These are phyloP conservation scores for Nannobrachium achirus DNA, from an alignment of 2,113 vertebrate species.

Conservation along the genomic window DNA sequence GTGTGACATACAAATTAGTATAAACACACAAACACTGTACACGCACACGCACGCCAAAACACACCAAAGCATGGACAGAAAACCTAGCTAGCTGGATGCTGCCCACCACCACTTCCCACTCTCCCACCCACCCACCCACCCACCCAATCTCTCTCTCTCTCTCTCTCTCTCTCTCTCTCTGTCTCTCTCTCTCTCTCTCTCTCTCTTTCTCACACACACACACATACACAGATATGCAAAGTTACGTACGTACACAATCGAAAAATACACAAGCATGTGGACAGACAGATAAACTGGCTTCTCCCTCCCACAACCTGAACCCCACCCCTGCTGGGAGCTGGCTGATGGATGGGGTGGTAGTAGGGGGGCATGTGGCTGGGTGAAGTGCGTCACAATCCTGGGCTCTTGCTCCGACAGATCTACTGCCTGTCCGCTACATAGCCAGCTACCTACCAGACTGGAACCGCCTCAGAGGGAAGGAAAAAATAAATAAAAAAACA, in stretches of 20 bases:
- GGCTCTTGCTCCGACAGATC: slow-evolving; percentile 66
- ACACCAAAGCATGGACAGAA: slow-evolving; percentile 32
- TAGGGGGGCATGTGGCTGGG: slow-evolving; percentile 69
- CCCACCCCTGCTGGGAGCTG: slow-evolving; percentile 12
- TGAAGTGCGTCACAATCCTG: slow-evolving; percentile 75
- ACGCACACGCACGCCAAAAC: slow-evolving; percentile 40
- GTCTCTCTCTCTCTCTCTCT: too few relatives aligned
- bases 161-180: too few relatives aligned
- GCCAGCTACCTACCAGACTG: slow-evolving; percentile 59
- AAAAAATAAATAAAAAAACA: too few relatives aligned
- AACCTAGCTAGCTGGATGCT: slow-evolving; percentile 36
- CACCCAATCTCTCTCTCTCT: too few relatives aligned
- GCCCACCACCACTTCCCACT: background rate
- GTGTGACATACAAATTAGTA: too few relatives aligned
- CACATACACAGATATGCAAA: too few relatives aligned
- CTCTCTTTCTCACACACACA: too few relatives aligned
- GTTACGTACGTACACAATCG: too few relatives aligned
- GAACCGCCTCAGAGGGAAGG: slow-evolving; percentile 46
- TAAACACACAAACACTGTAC: background rate
- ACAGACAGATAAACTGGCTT: too few relatives aligned
- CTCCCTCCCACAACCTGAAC: too few relatives aligned
- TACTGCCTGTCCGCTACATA: slow-evolving; percentile 56
- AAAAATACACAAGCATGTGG: too few relatives aligned
- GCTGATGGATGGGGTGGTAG: slow-evolving; percentile 44
- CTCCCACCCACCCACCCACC: background rate